Base-by-base conservation (phyloP, 1,140 invertebrate species). In the Cecropterus lyciades region DNA sequence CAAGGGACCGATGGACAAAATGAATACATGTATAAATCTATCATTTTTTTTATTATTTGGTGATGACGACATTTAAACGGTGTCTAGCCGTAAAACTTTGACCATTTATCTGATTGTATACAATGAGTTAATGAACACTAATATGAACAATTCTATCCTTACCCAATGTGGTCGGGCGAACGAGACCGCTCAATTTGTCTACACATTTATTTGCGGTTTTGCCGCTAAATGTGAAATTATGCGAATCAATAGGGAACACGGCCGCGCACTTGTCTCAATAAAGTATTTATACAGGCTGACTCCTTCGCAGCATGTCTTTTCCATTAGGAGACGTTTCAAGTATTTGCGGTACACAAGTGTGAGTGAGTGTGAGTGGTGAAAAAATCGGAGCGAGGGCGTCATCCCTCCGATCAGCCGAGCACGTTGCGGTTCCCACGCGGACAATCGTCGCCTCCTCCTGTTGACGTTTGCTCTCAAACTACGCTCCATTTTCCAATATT, bases 251-350 rank as follows among this genome's bases (percentile, higher is more conserved):
- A 71, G 67, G 48, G 72, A 75, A 76, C 75, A 80, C 72, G 78
- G 42, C 40, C 78, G 70, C 68, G 75, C 77, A 82, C 84, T 91
- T 82, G 84, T 85, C 75, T 78, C 84, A 82, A 89, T 91, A 88
- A 89, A 89, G 88, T 89, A 91, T 91, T 91, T 91, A 91, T 85
- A 75, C 85, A 87, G 84, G 76, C 72, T 65, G 76, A 74, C 75
- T 75, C 80, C 72, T 77, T 60, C 74, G 84, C 68, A 91, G 88
- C 88, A 91, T 88, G 87, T 91, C 84, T 91, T 89, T 91, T 91
- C 89, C 89, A 91, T 91, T 91, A 91, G 85, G 82, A 86, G 77
- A 85, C 85, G 77, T 73, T 69, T 87, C 73, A 80, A 89, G 87
- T 89, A 88, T 89, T 91, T 89, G 88, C 81, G 84, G 86, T 83